Percentiles rank a stretch among this genome's conserved stretches.
Conservation (phyloP, 2,888 invertebrate species). For the Lasius fuliginosus region DNA sequence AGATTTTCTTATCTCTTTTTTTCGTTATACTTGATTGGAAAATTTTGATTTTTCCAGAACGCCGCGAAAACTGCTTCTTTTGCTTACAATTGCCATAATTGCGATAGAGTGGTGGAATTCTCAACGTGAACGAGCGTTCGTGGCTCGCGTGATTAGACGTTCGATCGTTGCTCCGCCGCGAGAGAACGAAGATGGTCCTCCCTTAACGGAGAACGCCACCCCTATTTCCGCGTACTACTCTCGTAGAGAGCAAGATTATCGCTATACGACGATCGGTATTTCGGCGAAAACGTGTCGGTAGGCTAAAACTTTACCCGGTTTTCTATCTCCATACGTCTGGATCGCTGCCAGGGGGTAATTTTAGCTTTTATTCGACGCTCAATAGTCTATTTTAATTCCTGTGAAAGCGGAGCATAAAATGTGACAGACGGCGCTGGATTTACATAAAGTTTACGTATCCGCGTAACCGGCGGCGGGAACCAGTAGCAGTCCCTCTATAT, state of each 20-base stretch:
- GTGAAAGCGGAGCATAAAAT: slow-evolving; percentile 71
- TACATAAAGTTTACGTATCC: slow-evolving; percentile 57
- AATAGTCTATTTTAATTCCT: slow-evolving; percentile 79
- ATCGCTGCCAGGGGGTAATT: slow-evolving; percentile 81
- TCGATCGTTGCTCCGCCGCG: slow-evolving; percentile 23
- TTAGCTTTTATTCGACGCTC: slow-evolving; percentile 81
- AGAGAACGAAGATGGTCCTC: slow-evolving; percentile 3
- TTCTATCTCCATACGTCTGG: slow-evolving; percentile 75
- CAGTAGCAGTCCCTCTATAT: neutral
- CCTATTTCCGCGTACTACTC: neutral
- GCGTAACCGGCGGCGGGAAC: slow-evolving; percentile 33
- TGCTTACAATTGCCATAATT: neutral
- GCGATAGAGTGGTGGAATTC: neutral
- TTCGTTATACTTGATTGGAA: neutral
- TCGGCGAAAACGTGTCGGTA: slow-evolving; percentile 48
- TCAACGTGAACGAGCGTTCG: neutral
- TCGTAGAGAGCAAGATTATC: neutral
- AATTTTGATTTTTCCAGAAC: neutral
- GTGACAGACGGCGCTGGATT: slow-evolving; percentile 51
- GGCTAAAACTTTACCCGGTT: slow-evolving; percentile 63
- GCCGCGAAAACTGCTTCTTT: neutral
- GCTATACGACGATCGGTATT: slow-evolving; percentile 27
- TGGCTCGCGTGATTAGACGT: slow-evolving; percentile 18
- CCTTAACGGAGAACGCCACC: neutral
- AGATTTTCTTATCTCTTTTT: neutral